A percentile compares a stretch with the other conserved stretches of the same genome.
These are phyloP conservation scores for Phocides pigmalion DNA, from an alignment of 1,140 invertebrate species.

Conservation along the genomic window DNA sequence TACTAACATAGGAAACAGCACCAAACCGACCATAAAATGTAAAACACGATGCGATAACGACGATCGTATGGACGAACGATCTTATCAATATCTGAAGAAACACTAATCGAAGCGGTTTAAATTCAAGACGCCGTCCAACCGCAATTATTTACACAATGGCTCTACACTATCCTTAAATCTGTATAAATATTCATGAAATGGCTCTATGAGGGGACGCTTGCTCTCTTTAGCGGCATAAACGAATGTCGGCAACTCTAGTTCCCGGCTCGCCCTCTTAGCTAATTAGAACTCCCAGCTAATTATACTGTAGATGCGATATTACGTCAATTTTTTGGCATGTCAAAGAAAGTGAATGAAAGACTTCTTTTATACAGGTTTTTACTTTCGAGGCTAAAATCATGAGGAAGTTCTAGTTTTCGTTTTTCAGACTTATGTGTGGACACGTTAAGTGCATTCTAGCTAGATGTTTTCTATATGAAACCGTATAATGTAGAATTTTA, in stretches of 20 bases:
- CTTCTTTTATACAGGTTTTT: too few relatives aligned
- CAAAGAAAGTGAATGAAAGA: too few relatives aligned
- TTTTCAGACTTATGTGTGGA: too few relatives aligned
- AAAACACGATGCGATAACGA: slow-evolving; percentile 24
- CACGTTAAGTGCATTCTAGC: too few relatives aligned
- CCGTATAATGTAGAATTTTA: too few relatives aligned
- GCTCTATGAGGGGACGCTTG: slow-evolving; percentile 58
- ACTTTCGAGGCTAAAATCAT: too few relatives aligned
- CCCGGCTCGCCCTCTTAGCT: neutral
- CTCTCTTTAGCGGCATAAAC: slow-evolving; percentile 54
- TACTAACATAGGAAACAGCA: neutral
- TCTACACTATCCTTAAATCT: slow-evolving; percentile 63
- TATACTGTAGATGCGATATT: neutral
- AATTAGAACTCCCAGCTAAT: slow-evolving; percentile 6
- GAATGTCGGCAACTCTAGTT: slow-evolving; percentile 49
- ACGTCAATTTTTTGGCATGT: neutral
- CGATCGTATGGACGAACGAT: slow-evolving; percentile 26
- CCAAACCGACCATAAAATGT: slow-evolving; percentile 10
- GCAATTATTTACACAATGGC: slow-evolving; percentile 61
- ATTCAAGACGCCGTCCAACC: slow-evolving; percentile 49
- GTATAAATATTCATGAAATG: slow-evolving; percentile 71
- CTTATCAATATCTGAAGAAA: slow-evolving; percentile 42
- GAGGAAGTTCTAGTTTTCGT: too few relatives aligned
- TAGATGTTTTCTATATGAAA: too few relatives aligned
- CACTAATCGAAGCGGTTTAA: slow-evolving; percentile 45